Evolutionary conservation across 2,888 invertebrate genomes (phyloP).

Genomic region (Petrophora chlorosata): DNA sequence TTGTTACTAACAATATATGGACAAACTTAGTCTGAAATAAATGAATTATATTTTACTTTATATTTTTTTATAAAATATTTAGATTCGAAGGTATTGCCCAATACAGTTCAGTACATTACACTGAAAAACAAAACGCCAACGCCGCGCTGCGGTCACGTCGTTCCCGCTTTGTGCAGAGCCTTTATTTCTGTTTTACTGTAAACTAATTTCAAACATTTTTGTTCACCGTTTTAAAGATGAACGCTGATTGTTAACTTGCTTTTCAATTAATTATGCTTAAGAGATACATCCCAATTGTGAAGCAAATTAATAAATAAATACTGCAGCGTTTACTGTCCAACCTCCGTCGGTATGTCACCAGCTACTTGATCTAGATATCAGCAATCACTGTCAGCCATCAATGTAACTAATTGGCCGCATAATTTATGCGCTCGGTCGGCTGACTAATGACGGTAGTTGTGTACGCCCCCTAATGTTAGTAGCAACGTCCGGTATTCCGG

Average conservation of each 20-base stretch:
- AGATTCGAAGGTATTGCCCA: too few relatives aligned
- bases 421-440: slow-evolving; percentile 67
- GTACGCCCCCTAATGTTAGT: slow-evolving; percentile 20
- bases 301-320: background rate
- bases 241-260: background rate
- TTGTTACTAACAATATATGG: too few relatives aligned
- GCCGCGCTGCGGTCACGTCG: too few relatives aligned
- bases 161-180: too few relatives aligned
- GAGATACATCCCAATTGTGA: background rate
- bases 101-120: too few relatives aligned
- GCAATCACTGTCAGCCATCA: slow-evolving; percentile 68
- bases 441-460: slow-evolving; percentile 61
- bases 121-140: too few relatives aligned
- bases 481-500: slow-evolving; percentile 2
- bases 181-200: too few relatives aligned
- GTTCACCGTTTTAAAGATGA: background rate
- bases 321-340: slow-evolving; percentile 5
- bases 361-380: slow-evolving; percentile 55
- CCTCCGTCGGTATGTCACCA: slow-evolving; percentile 28
- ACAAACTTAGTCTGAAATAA: too few relatives aligned
- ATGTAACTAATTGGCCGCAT: slow-evolving; percentile 76
- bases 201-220: too few relatives aligned
- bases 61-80: too few relatives aligned
- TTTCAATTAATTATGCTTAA: background rate
- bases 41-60: too few relatives aligned